Evolutionary conservation across 2,113 vertebrate genomes (phyloP).

Genomic region (Mustela lutreola): DNA sequence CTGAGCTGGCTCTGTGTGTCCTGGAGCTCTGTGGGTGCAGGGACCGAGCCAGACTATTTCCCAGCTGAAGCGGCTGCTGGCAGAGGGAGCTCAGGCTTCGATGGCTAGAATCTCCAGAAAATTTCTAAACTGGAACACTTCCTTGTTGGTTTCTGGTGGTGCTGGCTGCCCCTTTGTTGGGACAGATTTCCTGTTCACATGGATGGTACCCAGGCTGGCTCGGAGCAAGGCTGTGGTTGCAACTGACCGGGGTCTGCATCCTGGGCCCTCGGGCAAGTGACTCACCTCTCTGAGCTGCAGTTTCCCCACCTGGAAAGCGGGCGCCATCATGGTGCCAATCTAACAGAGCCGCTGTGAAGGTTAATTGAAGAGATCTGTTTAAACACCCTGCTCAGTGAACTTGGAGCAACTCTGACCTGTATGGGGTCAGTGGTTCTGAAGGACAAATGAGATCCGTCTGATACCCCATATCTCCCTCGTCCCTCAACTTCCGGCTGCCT

Average conservation of each 20-base stretch:
- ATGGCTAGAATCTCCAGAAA: not conserved
- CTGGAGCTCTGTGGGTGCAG: not conserved
- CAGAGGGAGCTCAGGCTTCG: not conserved
- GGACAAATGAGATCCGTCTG: not conserved
- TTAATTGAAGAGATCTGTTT: not conserved
- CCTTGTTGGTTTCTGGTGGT: not conserved
- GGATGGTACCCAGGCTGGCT: not conserved
- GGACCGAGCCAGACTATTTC: constrained; percentile 51
- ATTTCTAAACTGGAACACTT: not conserved
- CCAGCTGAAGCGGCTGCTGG: not conserved
- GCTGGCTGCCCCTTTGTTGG: not conserved
- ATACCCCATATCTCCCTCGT: no score
- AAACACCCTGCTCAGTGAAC: not conserved
- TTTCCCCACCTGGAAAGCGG: not conserved
- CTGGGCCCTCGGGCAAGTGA: not conserved
- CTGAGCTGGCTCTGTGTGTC: constrained; percentile 17
- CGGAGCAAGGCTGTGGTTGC: not conserved
- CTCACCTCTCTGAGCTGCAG: not conserved
- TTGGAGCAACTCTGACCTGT: not conserved
- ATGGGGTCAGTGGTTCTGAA: not conserved
- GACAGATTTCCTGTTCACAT: not conserved
- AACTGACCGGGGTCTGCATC: not conserved
- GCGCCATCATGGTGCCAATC: not conserved
- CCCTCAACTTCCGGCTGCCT: not conserved
- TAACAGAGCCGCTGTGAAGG: not conserved